A percentile compares a stretch with the other conserved stretches of the same genome.
Conservation (phyloP, 2,113 vertebrate genomes). For the Morone saxatilis region DNA sequence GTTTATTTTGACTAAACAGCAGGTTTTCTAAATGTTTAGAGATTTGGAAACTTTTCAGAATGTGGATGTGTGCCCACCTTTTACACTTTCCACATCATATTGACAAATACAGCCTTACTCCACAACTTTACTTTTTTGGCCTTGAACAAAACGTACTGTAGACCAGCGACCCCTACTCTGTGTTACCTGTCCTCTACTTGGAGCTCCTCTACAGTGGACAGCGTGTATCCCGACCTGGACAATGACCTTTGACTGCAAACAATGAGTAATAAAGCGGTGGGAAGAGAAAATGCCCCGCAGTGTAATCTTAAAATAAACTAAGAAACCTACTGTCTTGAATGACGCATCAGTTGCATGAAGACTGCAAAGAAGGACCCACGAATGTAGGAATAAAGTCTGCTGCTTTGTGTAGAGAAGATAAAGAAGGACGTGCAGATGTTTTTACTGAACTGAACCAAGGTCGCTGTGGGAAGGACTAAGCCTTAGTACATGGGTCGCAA, state of each 20-base stretch:
- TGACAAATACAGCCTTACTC: not conserved
- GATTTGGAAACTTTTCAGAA: not conserved
- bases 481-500: too few relatives aligned
- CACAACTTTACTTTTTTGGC: not conserved
- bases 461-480: too few relatives aligned
- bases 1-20: not conserved
- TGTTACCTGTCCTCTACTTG: not conserved
- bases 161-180: too few relatives aligned
- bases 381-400: not conserved
- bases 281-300: slow-evolving; percentile 3
- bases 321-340: not conserved
- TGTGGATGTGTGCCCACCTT: not conserved
- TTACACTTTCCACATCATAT: not conserved
- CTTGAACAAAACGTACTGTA: not conserved
- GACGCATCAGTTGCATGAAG: not conserved
- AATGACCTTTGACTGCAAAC: slow-evolving; percentile 7
- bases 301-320: not conserved
- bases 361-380: not conserved
- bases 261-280: not conserved
- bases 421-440: not conserved
- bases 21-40: not conserved
- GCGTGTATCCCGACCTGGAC: not conserved
- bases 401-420: not conserved
- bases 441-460: not conserved
- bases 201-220: not conserved